Base-by-base conservation (phyloP, 2,888 invertebrate species). In the Macrostomum cliftonense region DNA sequence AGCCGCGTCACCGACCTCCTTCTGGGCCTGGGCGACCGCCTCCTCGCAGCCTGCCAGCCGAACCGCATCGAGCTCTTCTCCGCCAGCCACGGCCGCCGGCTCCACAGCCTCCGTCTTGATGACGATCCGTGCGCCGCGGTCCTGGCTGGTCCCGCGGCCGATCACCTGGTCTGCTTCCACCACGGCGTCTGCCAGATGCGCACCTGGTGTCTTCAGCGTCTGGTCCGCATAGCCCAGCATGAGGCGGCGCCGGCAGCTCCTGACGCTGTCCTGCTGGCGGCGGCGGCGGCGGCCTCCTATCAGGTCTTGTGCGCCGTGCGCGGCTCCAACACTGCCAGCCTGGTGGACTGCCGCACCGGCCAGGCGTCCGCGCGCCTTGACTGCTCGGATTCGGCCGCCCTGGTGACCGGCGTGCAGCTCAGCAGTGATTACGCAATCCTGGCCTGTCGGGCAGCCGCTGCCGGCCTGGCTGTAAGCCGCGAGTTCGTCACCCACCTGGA, bases 101-200 rank as follows among this genome's bases (percentile, higher is more conserved):
- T 56, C 66, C 2, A 63, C 61, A 2, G 67, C 64, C 1, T 65
- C 66, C 53, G 57, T 57, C 1, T 61, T 59, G 28, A 56, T 61
- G 14, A 63, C 66, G n/a, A 66, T 65, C 9, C 65, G 65, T 1
- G 55, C 64, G 1, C 55, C 58, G 1, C 46, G 60, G n/a, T 61
- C 63, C 7, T 53, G 59, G 14, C 65, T 65, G 49, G 64, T 63
- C 4, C 54, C 57, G 47, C 49, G 56, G 42, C 62, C 61, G 0
- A 45, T 67, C 14, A 66, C 66, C 2, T 54, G 64, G 2, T 63
- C 65, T 1, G 52, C 54, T 21, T 66, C 66, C 50, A 54, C 61
- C 47, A 64, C 64, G 5, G 54, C 65, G 49, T 65, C 65, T 54
- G 49, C 63, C 17, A 66, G 66, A 66, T 62, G 64, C 50, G 53